These are phyloP conservation scores for Patella ulyssiponensis DNA, from an alignment of 2,888 invertebrate genomes.

Conservation along the genomic window DNA sequence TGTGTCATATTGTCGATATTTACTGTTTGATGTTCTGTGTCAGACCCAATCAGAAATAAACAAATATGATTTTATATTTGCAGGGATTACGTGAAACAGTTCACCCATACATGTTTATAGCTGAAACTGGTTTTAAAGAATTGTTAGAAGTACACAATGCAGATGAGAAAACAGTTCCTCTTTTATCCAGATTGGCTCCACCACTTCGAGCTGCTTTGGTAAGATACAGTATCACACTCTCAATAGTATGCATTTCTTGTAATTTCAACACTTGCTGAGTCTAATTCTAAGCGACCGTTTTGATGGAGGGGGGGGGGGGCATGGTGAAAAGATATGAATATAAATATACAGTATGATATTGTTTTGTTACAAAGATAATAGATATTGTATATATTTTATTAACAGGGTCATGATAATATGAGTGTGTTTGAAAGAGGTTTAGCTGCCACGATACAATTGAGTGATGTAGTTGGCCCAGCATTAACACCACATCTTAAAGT, in stretches of 20 bases:
- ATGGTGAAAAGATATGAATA: too few relatives aligned
- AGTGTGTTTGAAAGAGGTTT: slow-evolving; percentile 65
- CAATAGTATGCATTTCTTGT: too few relatives aligned
- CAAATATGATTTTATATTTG: slow-evolving; percentile 19
- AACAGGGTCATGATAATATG: slow-evolving; percentile 55
- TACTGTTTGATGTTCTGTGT: too few relatives aligned
- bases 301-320: too few relatives aligned
- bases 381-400: slow-evolving; percentile 11
- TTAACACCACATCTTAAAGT: slow-evolving; percentile 68
- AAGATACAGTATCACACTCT: slow-evolving; percentile 26
- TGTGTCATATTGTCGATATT: too few relatives aligned
- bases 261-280: too few relatives aligned
- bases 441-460: slow-evolving; percentile 63
- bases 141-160: slow-evolving; percentile 60
- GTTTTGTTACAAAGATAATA: too few relatives aligned
- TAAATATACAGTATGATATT: too few relatives aligned
- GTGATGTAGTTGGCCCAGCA: slow-evolving; percentile 64
- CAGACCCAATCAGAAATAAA: too few relatives aligned
- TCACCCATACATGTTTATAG: slow-evolving; percentile 70
- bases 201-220: slow-evolving; percentile 66
- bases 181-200: slow-evolving; percentile 63
- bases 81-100: slow-evolving; percentile 69
- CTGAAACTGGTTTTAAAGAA: slow-evolving; percentile 68
- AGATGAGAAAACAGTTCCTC: slow-evolving; percentile 55
- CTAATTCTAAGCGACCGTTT: too few relatives aligned